Percentiles rank a stretch among this genome's conserved stretches.
Conservation (phyloP, 1,140 invertebrate species). For the Nylanderia fulva region DNA sequence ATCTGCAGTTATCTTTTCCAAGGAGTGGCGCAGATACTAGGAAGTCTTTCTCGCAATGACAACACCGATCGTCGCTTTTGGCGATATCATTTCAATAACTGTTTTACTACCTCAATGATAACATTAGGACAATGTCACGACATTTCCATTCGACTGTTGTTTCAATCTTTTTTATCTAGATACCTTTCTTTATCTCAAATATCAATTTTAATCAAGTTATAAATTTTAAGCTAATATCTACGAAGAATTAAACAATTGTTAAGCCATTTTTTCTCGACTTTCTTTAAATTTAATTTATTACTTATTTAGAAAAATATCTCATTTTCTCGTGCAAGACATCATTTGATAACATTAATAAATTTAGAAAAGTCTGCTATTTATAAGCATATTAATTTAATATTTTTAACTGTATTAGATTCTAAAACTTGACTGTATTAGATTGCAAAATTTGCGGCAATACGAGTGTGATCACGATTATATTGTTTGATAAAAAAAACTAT, state of each 20-base stretch:
- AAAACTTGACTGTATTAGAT: not conserved
- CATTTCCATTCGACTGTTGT: not conserved
- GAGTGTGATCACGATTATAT: not conserved
- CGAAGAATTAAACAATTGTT: not conserved
- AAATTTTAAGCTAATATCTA: not conserved
- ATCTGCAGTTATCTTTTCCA: conserved; percentile 33
- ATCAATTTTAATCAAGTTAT: not conserved
- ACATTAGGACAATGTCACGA: not conserved
- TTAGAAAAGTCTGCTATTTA: not conserved
- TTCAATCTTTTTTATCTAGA: not conserved
- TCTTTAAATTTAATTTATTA: not conserved
- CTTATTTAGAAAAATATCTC: not conserved
- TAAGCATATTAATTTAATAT: not conserved
- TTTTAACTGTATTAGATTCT: not conserved
- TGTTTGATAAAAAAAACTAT: not conserved
- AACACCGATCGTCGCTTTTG: not conserved
- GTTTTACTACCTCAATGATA: not conserved
- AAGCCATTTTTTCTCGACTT: not conserved
- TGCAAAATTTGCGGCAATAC: not conserved
- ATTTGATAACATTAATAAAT: not conserved
- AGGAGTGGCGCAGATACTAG: conserved; percentile 10
- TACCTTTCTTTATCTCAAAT: not conserved
- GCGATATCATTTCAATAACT: not conserved
- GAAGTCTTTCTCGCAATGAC: conserved; percentile 11
- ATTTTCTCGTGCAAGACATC: not conserved